phyloP scores from a whole-genome alignment of 2,888 invertebrate genomes.

The Diarsia rubi region DNA sequence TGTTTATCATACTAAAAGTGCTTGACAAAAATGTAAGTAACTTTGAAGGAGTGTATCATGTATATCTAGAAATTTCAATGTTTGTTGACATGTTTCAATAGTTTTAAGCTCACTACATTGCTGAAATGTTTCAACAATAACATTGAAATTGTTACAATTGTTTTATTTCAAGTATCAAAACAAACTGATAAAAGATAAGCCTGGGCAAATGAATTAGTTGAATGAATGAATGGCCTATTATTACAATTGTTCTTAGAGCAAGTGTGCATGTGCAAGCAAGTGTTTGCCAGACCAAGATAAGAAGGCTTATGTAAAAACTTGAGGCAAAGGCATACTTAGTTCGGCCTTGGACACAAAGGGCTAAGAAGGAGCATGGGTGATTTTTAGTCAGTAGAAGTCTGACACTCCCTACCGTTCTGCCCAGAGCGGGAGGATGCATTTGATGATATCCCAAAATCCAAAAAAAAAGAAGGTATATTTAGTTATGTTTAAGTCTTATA shows the following conservation, averaged over 20 bases:
- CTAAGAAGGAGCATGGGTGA: no score
- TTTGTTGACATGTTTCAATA: not conserved
- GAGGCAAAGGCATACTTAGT: no score
- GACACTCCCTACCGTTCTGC: no score
- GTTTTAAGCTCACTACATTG: not conserved
- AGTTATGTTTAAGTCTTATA: no score
- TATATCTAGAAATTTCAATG: constrained; percentile 2
- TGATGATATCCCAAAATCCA: no score
- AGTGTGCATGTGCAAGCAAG: no score
- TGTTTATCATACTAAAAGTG: constrained; percentile 31
- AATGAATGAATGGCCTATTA: not conserved
- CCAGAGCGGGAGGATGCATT: no score
- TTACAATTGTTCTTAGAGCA: not conserved
- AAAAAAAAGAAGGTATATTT: no score
- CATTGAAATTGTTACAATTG: not conserved
- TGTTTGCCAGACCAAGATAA: not conserved
- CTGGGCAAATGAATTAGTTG: not conserved
- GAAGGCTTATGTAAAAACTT: not conserved
- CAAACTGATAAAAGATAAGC: not conserved
- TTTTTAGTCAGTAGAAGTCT: no score
- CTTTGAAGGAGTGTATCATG: not conserved
- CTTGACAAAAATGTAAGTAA: constrained; percentile 35
- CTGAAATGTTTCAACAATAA: not conserved
- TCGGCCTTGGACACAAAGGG: no score
- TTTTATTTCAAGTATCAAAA: constrained; percentile 13